Evolutionary conservation across 2,888 invertebrate species (phyloP).

Genomic region (Anagyrus pseudococci): DNA sequence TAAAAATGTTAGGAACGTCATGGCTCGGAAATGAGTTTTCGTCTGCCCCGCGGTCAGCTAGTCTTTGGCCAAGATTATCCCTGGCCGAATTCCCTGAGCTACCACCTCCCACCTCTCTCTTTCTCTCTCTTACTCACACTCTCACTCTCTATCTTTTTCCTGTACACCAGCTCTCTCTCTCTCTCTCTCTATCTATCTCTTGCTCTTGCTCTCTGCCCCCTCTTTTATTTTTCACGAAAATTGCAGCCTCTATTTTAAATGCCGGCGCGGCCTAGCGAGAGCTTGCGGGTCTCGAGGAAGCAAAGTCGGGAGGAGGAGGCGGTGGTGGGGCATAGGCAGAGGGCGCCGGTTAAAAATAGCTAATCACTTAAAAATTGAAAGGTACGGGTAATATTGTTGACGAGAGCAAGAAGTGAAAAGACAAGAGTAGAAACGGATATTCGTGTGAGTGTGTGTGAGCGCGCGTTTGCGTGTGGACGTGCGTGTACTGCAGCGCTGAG

Average conservation of each 20-base stretch:
- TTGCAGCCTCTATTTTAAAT: neutral
- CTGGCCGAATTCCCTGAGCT: conserved; percentile 53
- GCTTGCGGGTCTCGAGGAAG: too few species aligned
- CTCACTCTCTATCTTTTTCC: conserved; percentile 8
- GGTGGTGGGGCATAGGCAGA: neutral
- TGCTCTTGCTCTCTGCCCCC: neutral
- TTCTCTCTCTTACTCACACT: conserved; percentile 7
- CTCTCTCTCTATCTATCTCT: conserved; percentile 4
- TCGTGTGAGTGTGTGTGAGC: too few species aligned
- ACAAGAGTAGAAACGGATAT: too few species aligned
- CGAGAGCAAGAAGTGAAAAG: too few species aligned
- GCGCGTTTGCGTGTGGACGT: too few species aligned
- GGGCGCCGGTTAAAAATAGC: too few species aligned
- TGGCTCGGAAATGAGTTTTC: conserved; percentile 41
- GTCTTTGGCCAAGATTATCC: conserved; percentile 59
- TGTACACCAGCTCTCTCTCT: conserved; percentile 10
- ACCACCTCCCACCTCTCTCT: conserved; percentile 39
- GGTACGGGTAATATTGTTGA: too few species aligned
- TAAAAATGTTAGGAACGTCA: conserved; percentile 30
- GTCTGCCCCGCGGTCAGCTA: conserved; percentile 47
- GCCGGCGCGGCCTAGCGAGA: too few species aligned
- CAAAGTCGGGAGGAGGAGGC: neutral
- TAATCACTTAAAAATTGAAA: too few species aligned
- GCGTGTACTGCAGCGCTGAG: too few species aligned
- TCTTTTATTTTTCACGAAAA: neutral